Evolutionary conservation across 2,888 invertebrate genomes (phyloP), one percentile per base, ranked within the genome.

Genomic region (Drosophila melanosoma): DNA sequence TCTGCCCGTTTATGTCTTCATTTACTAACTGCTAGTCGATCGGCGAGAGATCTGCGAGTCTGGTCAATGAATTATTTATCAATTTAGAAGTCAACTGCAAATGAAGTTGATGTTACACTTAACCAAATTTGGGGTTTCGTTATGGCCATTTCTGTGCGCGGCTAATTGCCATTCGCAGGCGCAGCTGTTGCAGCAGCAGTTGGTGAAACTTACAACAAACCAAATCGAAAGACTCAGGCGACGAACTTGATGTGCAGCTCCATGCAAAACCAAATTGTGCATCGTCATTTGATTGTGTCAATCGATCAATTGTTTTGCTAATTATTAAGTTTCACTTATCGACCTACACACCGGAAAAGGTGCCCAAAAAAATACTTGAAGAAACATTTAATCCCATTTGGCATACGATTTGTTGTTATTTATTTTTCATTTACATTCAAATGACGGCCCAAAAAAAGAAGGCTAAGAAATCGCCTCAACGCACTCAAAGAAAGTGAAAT

Each of bases 61-160:
- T 53, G 53, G 20, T 17, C 56, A 82, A 89, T 87, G 86, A 90
- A 90, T 87, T 87, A 90, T 87, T 89, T 83, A 90, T 87, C 82
- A 80, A 83, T 74, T 75, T 74, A 81, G 79, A 80, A 81, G 82
- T 63, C 68, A 65, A 76, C 84, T 89, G 81, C 79, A 90, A 90
- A 87, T 84, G 74, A 89, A 87, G 90, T 86, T 83, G 91, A 79
- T 91, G 90, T 91, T 90, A 90, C 91, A 90, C 81, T 90, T 90
- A 90, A 89, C 91, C 82, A 83, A 89, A 85, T 91, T 90, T 80
- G 89, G 89, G 83, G 57, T 75, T 60, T 48, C 53, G 52, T 58
- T 64, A 72, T 65, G 48, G 79, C 72, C 68, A 62, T 72, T 73
- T 81, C 58, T 80, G 77, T 76, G 72, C 67, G 65, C 70, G 29